Base-by-base conservation (phyloP, 2,888 invertebrate species). In the Cheilosia vulpina region DNA sequence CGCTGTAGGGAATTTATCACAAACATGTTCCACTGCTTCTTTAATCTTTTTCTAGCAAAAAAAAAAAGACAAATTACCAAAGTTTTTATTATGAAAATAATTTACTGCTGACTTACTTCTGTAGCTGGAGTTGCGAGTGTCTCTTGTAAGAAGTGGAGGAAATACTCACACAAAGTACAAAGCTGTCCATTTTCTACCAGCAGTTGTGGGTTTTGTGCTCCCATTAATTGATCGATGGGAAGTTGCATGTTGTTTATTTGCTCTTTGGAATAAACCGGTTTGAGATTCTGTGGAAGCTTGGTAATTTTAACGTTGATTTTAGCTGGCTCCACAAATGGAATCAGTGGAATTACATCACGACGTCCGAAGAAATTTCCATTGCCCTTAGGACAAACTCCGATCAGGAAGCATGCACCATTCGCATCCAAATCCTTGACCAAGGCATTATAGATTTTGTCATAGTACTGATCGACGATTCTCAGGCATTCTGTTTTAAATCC, bases 111-210 rank as follows among this genome's bases (percentile, higher is more conserved):
- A 5, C n/a, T 84, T 91, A 95, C 96, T 93, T 96, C 96, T 11
- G 94, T 95, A 43, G 91, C 91, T 1, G 95, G 94, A 87, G 94
- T 93, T 71, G 96, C 95, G 87, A 97, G 93, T 19, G 94, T 94
- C 65, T 95, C 94, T 90, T 97, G 97, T 57, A 97, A 89, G 87
- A 95, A 96, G 90, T 97, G 96, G 88, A 97, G 91, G 91, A 96
- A 93, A 92, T 96, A 97, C 92, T 97, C 95, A 90, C 98, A 98
- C 90, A 97, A 94, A 34, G 95, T 94, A 91, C 98, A 97, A 1
- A 93, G 90, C 87, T 91, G 87, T 13, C 92, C 94, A 90, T 89
- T 94, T 93, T 89, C 91, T 82, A 89, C 92, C 7, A 89, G 73
- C 65, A 88, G 43, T 6, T 77, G 52, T 3, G 91, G 89, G 89